Percentiles rank a stretch among this genome's conserved stretches.
Evolutionary conservation across 1,140 invertebrate genomes (phyloP).

Genomic region (Drosophila ogumai): DNA sequence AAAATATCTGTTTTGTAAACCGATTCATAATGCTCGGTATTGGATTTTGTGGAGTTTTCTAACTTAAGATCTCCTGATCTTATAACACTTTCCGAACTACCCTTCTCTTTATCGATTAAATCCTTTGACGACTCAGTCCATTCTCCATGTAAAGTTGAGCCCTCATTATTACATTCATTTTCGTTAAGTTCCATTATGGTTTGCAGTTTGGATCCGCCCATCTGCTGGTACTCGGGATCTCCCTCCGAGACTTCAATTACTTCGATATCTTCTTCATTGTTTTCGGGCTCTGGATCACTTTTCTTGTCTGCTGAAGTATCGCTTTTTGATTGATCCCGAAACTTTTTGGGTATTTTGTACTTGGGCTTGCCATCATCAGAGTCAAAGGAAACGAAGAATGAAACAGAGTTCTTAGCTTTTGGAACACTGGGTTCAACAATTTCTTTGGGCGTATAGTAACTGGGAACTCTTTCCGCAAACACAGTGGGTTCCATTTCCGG

Average conservation of each 20-base stretch:
- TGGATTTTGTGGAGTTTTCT: not conserved
- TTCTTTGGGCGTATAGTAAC: slow-evolving; percentile 40
- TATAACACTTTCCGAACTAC: not conserved
- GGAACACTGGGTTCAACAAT: not conserved
- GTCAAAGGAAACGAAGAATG: slow-evolving; percentile 69
- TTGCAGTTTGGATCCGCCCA: slow-evolving; percentile 47
- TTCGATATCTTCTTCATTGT: slow-evolving; percentile 42
- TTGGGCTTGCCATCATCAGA: slow-evolving; percentile 48
- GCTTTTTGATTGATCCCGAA: slow-evolving; percentile 17
- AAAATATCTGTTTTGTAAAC: slow-evolving; percentile 11
- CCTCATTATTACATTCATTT: slow-evolving; percentile 27
- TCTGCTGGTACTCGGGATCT: slow-evolving; percentile 46
- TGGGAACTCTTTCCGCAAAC: slow-evolving; percentile 37
- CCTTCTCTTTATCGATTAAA: not conserved
- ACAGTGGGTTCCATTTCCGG: not conserved
- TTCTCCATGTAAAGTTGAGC: not conserved
- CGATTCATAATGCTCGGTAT: not conserved
- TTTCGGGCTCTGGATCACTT: not conserved
- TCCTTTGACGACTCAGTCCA: not conserved
- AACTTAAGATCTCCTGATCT: not conserved
- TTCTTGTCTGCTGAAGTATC: not conserved
- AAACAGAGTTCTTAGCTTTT: slow-evolving; percentile 49
- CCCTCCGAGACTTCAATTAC: slow-evolving; percentile 14
- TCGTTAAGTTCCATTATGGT: slow-evolving; percentile 70
- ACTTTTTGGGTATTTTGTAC: slow-evolving; percentile 59